These are phyloP conservation scores for Meandrusa payeni DNA, from an alignment of 2,888 invertebrate species.

Conservation along the genomic window DNA sequence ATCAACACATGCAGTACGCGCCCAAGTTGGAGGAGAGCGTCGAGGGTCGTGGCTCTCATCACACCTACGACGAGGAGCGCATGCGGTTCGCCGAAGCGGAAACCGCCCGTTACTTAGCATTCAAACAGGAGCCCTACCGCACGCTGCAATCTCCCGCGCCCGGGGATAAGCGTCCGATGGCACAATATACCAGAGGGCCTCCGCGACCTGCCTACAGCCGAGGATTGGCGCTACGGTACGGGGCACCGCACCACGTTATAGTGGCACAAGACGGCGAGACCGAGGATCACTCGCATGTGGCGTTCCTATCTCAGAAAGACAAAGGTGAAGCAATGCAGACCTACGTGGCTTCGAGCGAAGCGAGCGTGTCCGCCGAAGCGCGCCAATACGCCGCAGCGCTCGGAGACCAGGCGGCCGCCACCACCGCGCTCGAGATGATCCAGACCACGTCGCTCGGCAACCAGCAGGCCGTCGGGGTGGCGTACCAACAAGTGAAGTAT, in stretches of 20 bases:
- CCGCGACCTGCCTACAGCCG: conserved; percentile 44
- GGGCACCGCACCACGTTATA: conserved; percentile 58
- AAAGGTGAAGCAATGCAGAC: conserved; percentile 48
- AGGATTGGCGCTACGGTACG: conserved; percentile 55
- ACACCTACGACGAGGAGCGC: conserved; percentile 60
- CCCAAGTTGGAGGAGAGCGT: conserved; percentile 37
- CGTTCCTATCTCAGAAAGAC: conserved; percentile 53
- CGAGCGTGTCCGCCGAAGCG: conserved; percentile 41
- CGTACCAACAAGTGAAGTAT: conserved; percentile 69
- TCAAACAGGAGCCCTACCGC: conserved; percentile 66
- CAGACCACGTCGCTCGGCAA: conserved; percentile 59
- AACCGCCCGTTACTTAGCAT: conserved; percentile 63
- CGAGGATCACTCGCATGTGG: conserved; percentile 52
- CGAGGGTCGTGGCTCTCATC: conserved; percentile 39
- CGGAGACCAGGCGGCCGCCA: conserved; percentile 45
- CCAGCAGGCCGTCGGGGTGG: conserved; percentile 64
- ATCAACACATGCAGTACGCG: conserved; percentile 46
- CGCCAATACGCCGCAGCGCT: conserved; percentile 55
- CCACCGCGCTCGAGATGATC: conserved; percentile 62
- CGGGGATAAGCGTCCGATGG: conserved; percentile 42
- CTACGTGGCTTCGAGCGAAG: conserved; percentile 41
- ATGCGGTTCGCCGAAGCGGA: conserved; percentile 58
- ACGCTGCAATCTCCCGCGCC: conserved; percentile 38
- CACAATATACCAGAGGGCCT: conserved; percentile 41
- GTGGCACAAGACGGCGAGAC: conserved; percentile 53